Evolutionary conservation across 1,140 invertebrate genomes (phyloP).

Genomic region (fruit fly (Drosophila melanogaster)): DNA sequence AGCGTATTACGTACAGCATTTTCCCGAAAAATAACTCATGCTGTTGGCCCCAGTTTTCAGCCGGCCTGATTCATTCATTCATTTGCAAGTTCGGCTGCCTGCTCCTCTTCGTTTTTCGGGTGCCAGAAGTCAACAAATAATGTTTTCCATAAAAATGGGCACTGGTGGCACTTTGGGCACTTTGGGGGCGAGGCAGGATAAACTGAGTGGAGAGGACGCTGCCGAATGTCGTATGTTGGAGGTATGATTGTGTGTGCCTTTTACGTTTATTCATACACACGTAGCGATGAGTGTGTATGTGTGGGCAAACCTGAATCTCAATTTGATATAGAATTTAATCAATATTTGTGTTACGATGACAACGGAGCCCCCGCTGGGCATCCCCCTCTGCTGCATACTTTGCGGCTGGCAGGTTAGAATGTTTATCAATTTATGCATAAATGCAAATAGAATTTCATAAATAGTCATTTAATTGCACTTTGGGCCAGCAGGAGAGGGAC

Average conservation of each 20-base stretch:
- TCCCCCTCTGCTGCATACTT: conserved; percentile 13
- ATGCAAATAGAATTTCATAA: conserved; percentile 82
- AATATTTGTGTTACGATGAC: conserved; percentile 57
- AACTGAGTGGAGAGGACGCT: conserved; percentile 2
- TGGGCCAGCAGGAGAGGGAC: conserved; percentile 24
- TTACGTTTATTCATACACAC: conserved; percentile 9
- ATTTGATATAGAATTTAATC: conserved; percentile 71
- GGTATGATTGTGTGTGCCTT: background rate
- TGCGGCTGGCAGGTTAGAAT: conserved; percentile 46
- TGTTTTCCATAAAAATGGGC: conserved; percentile 77
- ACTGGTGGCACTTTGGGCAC: conserved; percentile 35
- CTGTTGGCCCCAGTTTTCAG: background rate
- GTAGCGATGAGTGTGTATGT: conserved; percentile 2
- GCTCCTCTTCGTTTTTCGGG: conserved; percentile 25
- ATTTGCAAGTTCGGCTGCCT: conserved; percentile 30
- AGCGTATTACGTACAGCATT: conserved; percentile 59
- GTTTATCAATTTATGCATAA: conserved; percentile 80
- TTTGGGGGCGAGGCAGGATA: background rate
- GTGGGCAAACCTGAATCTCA: conserved; percentile 61
- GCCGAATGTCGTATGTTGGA: conserved; percentile 16
- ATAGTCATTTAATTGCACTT: conserved; percentile 82
- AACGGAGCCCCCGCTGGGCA: conserved; percentile 22
- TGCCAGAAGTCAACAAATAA: conserved; percentile 82
- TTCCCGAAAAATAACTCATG: conserved; percentile 42
- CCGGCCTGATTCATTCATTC: conserved; percentile 40